Conservation (phyloP, 2,797 vertebrate species). For the Hipposideros larvatus region DNA sequence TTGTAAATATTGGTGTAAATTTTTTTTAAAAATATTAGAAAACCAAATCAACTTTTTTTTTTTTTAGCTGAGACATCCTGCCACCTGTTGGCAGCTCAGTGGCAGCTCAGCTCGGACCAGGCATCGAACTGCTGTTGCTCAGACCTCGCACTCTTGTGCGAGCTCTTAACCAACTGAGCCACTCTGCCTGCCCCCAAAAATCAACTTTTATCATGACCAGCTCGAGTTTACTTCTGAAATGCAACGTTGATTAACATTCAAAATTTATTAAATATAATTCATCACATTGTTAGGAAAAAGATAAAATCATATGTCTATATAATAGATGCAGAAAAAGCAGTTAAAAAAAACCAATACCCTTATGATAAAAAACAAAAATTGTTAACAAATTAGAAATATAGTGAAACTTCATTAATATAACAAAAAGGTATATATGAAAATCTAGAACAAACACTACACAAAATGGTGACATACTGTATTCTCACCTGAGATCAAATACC, state of each 20-base stretch:
- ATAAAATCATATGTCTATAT: not conserved
- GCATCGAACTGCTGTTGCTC: no score
- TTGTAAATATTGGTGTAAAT: not conserved
- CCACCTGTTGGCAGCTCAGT: no score
- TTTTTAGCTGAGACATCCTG: no score
- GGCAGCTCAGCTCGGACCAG: no score
- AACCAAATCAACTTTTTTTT: not conserved
- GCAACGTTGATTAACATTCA: not conserved
- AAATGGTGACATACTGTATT: not conserved
- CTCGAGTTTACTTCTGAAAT: slow-evolving; percentile 33
- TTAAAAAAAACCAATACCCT: not conserved
- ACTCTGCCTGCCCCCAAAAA: no score
- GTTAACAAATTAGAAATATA: not conserved
- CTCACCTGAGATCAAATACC: not conserved
- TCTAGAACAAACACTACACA: not conserved
- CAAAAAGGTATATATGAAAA: not conserved
- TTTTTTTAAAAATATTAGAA: slow-evolving; percentile 8
- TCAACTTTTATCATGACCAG: not conserved
- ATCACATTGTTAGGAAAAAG: not conserved
- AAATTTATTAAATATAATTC: not conserved
- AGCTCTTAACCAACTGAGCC: no score
- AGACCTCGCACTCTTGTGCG: no score
- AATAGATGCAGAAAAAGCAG: not conserved
- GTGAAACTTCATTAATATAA: not conserved
- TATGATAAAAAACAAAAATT: not conserved